Percentiles rank a stretch among this genome's conserved stretches.
Conservation (phyloP, 2,797 vertebrate genomes). For the Lepidocolaptes lacrymiger region DNA sequence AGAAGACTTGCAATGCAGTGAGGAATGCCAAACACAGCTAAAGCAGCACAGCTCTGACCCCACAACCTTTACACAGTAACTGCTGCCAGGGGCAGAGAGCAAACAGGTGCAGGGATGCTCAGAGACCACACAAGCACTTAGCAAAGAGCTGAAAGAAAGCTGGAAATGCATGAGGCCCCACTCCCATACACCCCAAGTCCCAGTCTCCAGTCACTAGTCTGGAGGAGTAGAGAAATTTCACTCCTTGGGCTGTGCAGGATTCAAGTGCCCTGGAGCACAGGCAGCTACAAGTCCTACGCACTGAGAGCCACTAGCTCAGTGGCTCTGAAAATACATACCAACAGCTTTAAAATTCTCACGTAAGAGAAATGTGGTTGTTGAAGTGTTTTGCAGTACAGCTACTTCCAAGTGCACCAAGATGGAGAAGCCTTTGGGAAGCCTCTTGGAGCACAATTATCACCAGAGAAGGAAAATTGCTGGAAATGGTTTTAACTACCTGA, state of each 20-base stretch:
- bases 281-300: not conserved
- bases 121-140: not conserved
- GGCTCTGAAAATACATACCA: not conserved
- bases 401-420: not conserved
- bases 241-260: not conserved
- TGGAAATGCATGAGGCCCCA: not conserved
- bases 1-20: not conserved
- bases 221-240: not conserved
- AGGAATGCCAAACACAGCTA: not conserved
- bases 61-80: not conserved
- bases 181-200: not conserved
- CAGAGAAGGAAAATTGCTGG: constrained; percentile 19
- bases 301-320: not conserved
- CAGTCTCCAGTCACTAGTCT: not conserved
- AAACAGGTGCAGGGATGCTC: not conserved
- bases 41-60: not conserved
- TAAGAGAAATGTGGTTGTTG: not conserved
- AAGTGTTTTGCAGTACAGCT: not conserved
- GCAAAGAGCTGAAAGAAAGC: not conserved
- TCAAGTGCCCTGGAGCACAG: not conserved
- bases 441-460: constrained; percentile 33
- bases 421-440: not conserved
- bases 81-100: not conserved
- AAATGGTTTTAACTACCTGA: constrained; percentile 26
- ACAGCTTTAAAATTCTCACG: not conserved